Percentiles rank a stretch among this genome's conserved stretches.
Conservation (phyloP, 2,888 invertebrate species). For the Helobdella robusta region DNA sequence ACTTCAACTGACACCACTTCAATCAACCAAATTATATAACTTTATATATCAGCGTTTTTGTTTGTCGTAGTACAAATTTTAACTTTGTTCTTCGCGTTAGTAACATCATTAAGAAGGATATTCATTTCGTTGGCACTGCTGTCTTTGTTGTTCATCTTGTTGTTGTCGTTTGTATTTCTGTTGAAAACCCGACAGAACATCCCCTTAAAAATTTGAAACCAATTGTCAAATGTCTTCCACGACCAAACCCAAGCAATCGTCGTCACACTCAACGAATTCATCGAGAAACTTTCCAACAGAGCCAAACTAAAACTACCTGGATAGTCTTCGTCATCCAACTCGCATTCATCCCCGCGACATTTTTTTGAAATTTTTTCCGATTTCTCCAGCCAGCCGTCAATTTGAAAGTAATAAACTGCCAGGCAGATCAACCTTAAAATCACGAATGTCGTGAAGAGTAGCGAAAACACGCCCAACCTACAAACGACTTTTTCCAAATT, state of each 20-base stretch:
- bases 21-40: too few relatives aligned
- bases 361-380: conserved; percentile 10
- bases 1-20: too few relatives aligned
- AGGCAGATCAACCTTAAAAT: not conserved
- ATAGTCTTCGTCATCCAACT: not conserved
- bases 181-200: too few relatives aligned
- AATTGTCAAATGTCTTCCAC: conserved; percentile 6
- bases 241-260: conserved; percentile 12
- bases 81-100: too few relatives aligned
- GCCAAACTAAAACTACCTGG: too few relatives aligned
- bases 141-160: too few relatives aligned
- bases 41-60: too few relatives aligned
- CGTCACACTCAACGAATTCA: conserved; percentile 5
- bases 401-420: not conserved
- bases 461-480: conserved; percentile 4
- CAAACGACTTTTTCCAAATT: not conserved
- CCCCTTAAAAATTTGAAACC: too few relatives aligned
- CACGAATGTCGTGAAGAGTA: not conserved
- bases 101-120: too few relatives aligned
- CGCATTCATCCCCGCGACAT: not conserved
- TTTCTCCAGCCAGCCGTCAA: not conserved
- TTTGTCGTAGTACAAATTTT: too few relatives aligned
- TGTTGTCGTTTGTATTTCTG: too few relatives aligned
- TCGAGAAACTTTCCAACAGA: not conserved
- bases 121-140: too few relatives aligned